These are phyloP conservation scores for Drosophila putrida DNA, from an alignment of 2,888 invertebrate species.

Conservation along the genomic window DNA sequence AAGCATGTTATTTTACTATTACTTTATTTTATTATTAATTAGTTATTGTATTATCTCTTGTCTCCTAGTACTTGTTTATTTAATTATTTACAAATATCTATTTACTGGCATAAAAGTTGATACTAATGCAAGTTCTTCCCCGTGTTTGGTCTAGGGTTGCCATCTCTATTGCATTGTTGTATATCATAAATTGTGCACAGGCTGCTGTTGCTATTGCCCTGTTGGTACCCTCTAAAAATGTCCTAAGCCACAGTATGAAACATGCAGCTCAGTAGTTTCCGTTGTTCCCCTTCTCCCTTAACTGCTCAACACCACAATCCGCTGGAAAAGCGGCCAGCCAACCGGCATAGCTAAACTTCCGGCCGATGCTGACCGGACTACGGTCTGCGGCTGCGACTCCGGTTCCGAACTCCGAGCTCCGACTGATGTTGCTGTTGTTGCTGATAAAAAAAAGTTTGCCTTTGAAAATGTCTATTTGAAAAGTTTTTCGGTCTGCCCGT, in stretches of 20 bases:
- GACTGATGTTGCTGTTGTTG: constrained; percentile 47
- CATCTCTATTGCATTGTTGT: constrained; percentile 52
- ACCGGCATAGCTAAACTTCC: constrained; percentile 79
- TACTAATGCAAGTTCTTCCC: too few species aligned
- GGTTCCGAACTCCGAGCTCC: constrained; percentile 8
- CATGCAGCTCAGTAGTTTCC: constrained; percentile 55
- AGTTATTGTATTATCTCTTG: too few species aligned
- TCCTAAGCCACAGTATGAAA: constrained; percentile 60
- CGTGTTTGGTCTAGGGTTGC: background rate
- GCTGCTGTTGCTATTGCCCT: constrained; percentile 58
- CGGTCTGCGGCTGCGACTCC: constrained; percentile 54
- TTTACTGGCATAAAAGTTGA: too few species aligned
- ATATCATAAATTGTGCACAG: constrained; percentile 77
- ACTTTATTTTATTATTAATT: too few species aligned
- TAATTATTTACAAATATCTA: too few species aligned
- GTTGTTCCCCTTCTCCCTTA: constrained; percentile 4
- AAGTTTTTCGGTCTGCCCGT: constrained; percentile 60
- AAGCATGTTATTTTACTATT: too few species aligned
- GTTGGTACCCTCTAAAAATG: constrained; percentile 54
- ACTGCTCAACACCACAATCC: constrained; percentile 49
- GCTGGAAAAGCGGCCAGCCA: constrained; percentile 61
- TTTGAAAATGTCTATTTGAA: constrained; percentile 81
- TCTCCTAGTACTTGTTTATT: too few species aligned
- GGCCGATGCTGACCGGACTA: constrained; percentile 53
- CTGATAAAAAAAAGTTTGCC: constrained; percentile 81